Percentiles rank a stretch among this genome's conserved stretches.
Evolutionary conservation across 2,113 vertebrate species (phyloP).

Genomic region (Chaetorhynchus papuensis): DNA sequence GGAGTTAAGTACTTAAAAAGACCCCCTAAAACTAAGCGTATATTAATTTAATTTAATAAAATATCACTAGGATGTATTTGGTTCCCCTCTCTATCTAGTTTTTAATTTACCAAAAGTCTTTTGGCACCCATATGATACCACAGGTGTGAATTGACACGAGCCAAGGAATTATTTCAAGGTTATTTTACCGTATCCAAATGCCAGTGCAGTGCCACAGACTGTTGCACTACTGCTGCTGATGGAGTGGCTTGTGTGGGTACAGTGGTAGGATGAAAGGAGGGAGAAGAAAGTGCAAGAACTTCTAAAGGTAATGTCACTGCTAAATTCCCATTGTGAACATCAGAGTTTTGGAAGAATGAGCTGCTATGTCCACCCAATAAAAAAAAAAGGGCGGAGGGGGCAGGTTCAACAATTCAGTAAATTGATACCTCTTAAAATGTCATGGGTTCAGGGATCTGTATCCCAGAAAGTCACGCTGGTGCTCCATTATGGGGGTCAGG

Average conservation of each 20-base stretch:
- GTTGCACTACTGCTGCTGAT: neutral
- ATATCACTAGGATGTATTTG: neutral
- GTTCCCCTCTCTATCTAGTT: neutral
- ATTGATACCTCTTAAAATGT: neutral
- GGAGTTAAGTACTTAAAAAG: neutral
- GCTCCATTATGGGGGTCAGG: neutral
- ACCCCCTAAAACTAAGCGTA: neutral
- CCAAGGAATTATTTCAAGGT: neutral
- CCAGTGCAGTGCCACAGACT: neutral
- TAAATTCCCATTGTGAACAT: neutral
- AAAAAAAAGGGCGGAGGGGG: accelerated
- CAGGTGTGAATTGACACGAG: neutral
- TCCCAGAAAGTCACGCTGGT: neutral
- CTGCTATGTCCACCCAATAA: neutral
- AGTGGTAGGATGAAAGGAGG: neutral
- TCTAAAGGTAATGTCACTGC: neutral
- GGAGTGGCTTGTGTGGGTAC: neutral
- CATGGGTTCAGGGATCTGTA: accelerated
- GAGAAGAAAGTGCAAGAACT: neutral
- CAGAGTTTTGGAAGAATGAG: neutral
- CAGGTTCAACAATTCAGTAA: neutral
- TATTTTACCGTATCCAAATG: neutral
- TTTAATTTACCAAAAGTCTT: neutral
- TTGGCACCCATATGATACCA: neutral
- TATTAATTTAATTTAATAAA: neutral